Conservation (phyloP, 2,888 invertebrate species). For the Platycheirus albimanus region DNA sequence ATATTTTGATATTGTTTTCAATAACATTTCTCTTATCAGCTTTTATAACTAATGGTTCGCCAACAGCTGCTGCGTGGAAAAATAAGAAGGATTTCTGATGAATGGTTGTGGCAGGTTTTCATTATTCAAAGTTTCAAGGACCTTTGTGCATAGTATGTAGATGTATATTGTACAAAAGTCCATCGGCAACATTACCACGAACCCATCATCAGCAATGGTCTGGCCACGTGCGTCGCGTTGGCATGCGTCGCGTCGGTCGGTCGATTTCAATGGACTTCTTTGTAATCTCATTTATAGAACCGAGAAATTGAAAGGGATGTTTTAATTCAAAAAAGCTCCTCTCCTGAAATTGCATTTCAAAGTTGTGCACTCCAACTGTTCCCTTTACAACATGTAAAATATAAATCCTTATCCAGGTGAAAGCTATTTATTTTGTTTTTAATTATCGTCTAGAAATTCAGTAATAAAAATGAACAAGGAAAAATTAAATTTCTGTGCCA, state of each 20-base stretch:
- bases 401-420: constrained; percentile 14
- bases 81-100: neutral
- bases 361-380: neutral
- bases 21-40: neutral
- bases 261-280: neutral
- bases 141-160: neutral
- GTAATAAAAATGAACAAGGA: neutral
- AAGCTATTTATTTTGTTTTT: neutral
- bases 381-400: neutral
- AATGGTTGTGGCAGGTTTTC: constrained; percentile 3
- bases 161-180: no score
- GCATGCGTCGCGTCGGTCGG: neutral
- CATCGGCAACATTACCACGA: neutral
- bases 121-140: neutral
- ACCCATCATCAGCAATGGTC: neutral
- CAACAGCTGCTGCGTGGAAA: neutral
- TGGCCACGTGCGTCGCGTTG: no score
- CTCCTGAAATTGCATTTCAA: constrained; percentile 1
- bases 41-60: neutral
- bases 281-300: neutral
- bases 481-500: constrained; percentile 3
- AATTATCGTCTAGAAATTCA: neutral
- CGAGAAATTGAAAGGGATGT: neutral
- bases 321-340: constrained; percentile 7
- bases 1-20: neutral